Base-by-base conservation (phyloP, 2,797 vertebrate species). In the Nyctibius grandis region DNA sequence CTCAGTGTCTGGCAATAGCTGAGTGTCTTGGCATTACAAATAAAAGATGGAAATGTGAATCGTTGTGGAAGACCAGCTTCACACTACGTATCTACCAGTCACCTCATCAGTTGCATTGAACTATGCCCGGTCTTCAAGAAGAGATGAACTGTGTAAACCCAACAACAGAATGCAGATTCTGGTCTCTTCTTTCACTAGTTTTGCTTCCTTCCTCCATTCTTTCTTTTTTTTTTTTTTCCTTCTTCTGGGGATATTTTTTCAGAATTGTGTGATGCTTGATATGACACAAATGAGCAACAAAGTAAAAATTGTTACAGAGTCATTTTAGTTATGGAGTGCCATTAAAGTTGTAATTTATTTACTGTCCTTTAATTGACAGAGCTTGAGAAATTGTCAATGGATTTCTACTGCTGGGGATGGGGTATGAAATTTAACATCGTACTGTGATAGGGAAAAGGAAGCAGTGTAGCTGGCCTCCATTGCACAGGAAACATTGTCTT, bases 341-440 rank as follows among this genome's bases (percentile, higher is more conserved):
- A 47, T 68, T 91, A 54, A 91, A 95, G 44, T 31, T 83, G 81
- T 82, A 28, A 38, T 91, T 93, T 95, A 85, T 88, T 91, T 85
- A 36, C 85, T 94, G 63, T 85, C 74, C 64, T 85, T 92, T 93
- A 89, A 79, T 83, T 88, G 87, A 51, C 56, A 57, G 50, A 74
- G 33, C 75, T 91, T 68, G 68, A 63, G 20, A 64, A 65, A 48
- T 38, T 57, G 68, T 42, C 38, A 57, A 11, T 59, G 33, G 44
- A 51, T 83, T 92, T 87, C 48, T 85, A 2, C 51, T 82, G 81
- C 81, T 85, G 78, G 72, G 17, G 20, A 15, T 50, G 20, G 36
- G n/a, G 10, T 48, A 44, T 42, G 59, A 59, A 67, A 51, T 60
- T 65, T 47, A 80, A 53, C 17, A 56, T 69, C 67, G 47, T 12